Evolutionary conservation across 2,888 invertebrate species (phyloP), one percentile per base, ranked within the genome.

Genomic region (Drosophila histrio): DNA sequence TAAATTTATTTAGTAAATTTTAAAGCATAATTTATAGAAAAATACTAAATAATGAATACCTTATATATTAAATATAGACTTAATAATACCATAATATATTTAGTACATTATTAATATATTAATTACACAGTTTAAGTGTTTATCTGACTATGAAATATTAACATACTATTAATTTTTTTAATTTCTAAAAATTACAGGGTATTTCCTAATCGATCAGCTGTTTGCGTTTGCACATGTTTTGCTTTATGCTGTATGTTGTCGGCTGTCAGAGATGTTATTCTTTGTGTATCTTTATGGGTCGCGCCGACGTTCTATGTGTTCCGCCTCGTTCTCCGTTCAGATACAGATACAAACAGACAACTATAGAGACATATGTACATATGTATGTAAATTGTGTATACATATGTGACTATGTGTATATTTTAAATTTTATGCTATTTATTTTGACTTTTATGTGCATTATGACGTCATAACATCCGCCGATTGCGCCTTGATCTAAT

Each of bases 201-300:
- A 71, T 62, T 5, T 32, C 0, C 1, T 0, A 30, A 71, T 58
- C 30, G 30, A 3, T 6, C 28, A 41, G 0, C 6, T 1, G 3
- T 1, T 13, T 7, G 9, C 2, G 0, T 8, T 3, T 13, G 6
- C 17, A 15, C 32, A 8, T 56, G 49, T 50, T n/a, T n/a, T 59
- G 70, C 58, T 49, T 70, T 62, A 56, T 75, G 61, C 38, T 50
- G 39, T 57, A 43, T 64, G 52, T 73, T 72, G 72, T 62, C 59
- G 61, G 58, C 61, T 74, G 73, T 74, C 73, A 75, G 61, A 75
- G 58, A 71, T 75, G 36, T 71, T 66, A 36, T 75, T 58, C 76
- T 61, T 75, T 71, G 71, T 59, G 52, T 41, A 62, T 70, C 71
- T 75, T 74, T 74, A 66, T 74, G 76, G 75, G 66, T 73, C 61